These are phyloP conservation scores for Hoplostethus atlanticus DNA, from an alignment of 2,797 vertebrate genomes.

Conservation along the genomic window DNA sequence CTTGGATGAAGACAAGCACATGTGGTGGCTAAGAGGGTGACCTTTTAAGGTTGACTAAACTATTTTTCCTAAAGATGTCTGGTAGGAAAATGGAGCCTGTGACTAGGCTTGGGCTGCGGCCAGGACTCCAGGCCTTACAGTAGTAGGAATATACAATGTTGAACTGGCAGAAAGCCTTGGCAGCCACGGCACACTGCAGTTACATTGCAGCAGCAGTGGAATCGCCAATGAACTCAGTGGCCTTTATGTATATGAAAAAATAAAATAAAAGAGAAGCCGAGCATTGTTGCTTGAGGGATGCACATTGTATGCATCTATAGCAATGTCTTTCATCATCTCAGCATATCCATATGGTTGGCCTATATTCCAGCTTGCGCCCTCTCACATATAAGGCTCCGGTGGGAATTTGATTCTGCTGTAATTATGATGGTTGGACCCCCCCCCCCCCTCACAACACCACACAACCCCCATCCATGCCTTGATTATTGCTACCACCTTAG, in stretches of 20 bases:
- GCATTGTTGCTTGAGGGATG: conserved; percentile 62
- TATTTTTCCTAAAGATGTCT: conserved; percentile 28
- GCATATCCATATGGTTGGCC: conserved; percentile 70
- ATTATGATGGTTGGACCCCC: conserved; percentile 47
- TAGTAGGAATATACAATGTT: conserved; percentile 43
- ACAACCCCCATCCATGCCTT: conserved; percentile 28
- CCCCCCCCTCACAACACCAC: conserved; percentile 10
- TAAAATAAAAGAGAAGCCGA: background rate
- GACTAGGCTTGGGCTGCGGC: conserved; percentile 47
- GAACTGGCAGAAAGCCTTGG: conserved; percentile 37
- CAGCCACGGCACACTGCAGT: conserved; percentile 28
- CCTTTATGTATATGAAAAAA: conserved; percentile 47
- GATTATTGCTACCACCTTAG: conserved; percentile 67
- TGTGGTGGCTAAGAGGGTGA: background rate
- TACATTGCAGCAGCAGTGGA: conserved; percentile 40
- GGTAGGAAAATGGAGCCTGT: conserved; percentile 29
- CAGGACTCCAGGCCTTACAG: conserved; percentile 48
- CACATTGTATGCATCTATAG: conserved; percentile 35
- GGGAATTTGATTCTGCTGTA: conserved; percentile 66
- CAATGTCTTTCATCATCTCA: conserved; percentile 58
- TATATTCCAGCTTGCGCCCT: conserved; percentile 58
- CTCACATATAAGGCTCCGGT: conserved; percentile 58
- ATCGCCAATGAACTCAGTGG: conserved; percentile 57
- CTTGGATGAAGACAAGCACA: background rate
- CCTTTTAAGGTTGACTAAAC: conserved; percentile 8